phyloP scores from a whole-genome alignment of 2,113 vertebrate genomes.

The Onychostoma macrolepis region DNA sequence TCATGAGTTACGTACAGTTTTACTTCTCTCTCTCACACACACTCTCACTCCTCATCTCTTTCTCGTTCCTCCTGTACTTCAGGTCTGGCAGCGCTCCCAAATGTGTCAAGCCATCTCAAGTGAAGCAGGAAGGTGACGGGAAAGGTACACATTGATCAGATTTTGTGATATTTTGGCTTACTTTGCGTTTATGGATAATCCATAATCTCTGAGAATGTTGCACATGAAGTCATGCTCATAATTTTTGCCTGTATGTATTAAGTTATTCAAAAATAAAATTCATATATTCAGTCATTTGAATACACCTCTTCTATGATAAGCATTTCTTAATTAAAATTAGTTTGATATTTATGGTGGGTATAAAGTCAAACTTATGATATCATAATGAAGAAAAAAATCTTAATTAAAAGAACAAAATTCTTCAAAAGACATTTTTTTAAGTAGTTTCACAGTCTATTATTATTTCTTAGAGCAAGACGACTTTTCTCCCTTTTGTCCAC shows the following conservation, averaged over 20 bases:
- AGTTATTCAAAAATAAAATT: background rate
- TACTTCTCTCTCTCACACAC: background rate
- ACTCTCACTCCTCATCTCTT: background rate
- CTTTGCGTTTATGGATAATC: background rate
- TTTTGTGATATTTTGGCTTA: background rate
- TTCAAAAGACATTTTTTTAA: background rate
- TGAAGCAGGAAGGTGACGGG: slow-evolving; percentile 81
- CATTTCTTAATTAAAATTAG: background rate
- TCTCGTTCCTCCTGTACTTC: slow-evolving; percentile 42
- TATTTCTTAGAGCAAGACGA: background rate
- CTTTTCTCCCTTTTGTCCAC: background rate
- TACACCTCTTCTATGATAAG: background rate
- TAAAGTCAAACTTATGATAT: background rate
- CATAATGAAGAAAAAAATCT: background rate
- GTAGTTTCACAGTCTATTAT: background rate
- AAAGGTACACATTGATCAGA: slow-evolving; percentile 73
- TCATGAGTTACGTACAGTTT: background rate
- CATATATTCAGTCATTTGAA: background rate
- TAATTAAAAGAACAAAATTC: background rate
- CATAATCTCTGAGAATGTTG: background rate
- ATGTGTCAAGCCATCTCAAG: slow-evolving; percentile 83
- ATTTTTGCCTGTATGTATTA: background rate
- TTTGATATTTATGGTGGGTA: background rate
- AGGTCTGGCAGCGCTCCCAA: slow-evolving; percentile 79
- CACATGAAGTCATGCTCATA: background rate